These are phyloP conservation scores for Caenorhabditis drosophilae DNA, from an alignment of 2,888 invertebrate genomes.

Conservation along the genomic window DNA sequence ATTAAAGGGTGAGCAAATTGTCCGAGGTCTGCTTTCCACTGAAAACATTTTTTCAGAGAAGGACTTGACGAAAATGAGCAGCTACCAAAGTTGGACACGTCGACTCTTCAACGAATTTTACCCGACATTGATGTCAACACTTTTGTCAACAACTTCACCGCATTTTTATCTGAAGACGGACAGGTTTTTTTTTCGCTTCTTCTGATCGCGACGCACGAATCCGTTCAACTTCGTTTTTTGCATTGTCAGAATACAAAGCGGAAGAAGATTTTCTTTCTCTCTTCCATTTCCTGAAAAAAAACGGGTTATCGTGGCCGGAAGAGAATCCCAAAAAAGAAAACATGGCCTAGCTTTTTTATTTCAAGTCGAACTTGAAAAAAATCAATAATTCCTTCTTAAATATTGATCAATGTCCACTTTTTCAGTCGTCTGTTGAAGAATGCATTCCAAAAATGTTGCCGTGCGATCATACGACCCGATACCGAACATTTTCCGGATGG, in stretches of 20 bases:
- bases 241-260: too few species aligned
- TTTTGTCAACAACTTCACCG: conserved; percentile 66
- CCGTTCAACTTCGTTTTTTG: too few species aligned
- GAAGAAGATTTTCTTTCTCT: too few species aligned
- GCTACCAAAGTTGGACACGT: conserved; percentile 60
- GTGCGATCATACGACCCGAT: conserved; percentile 71
- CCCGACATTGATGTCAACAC: conserved; percentile 56
- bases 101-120: conserved; percentile 59
- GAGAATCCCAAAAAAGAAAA: too few species aligned
- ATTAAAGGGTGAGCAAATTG: conserved; percentile 52
- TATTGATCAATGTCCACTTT: not conserved
- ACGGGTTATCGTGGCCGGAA: too few species aligned
- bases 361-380: too few species aligned
- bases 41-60: conserved; percentile 61
- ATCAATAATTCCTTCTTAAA: too few species aligned
- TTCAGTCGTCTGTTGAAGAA: conserved; percentile 31
- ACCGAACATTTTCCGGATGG: conserved; percentile 85
- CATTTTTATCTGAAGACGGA: conserved; percentile 64
- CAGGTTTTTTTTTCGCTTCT: conserved; percentile 16
- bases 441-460: conserved; percentile 67
- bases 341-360: too few species aligned
- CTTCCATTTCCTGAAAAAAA: too few species aligned
- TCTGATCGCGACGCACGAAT: too few species aligned
- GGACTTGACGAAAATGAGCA: conserved; percentile 57
- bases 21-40: not conserved